Evolutionary conservation across 2,888 invertebrate species (phyloP).

Genomic region (Trimorus sp.): DNA sequence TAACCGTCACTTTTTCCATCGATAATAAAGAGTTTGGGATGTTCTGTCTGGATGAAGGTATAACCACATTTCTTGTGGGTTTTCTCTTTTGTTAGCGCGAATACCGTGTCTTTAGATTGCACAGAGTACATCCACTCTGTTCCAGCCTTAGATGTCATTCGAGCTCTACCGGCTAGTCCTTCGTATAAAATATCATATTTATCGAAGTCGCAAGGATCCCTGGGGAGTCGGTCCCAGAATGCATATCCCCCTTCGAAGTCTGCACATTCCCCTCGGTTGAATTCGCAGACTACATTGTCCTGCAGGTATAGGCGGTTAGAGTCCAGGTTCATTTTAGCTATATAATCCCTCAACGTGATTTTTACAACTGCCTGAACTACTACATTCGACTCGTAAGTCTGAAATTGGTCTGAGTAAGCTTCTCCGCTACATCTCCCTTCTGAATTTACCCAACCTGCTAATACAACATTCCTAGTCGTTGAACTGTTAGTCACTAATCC

Average conservation of each 20-base stretch:
- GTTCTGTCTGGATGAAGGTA: conserved; percentile 1
- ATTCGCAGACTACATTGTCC: conserved; percentile 26
- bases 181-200: no score
- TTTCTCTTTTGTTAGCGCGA: conserved; percentile 2
- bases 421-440: conserved; percentile 59
- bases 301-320: conserved; percentile 35
- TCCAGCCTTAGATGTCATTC: no score
- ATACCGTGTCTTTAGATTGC: background rate
- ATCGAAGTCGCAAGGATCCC: background rate
- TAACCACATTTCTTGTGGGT: background rate
- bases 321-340: conserved; percentile 31
- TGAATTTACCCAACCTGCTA: conserved; percentile 21
- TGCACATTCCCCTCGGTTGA: conserved; percentile 29
- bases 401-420: conserved; percentile 62
- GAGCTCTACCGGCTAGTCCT: no score
- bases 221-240: conserved; percentile 35
- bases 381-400: conserved; percentile 59
- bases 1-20: background rate
- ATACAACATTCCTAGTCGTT: conserved; percentile 17
- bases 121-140: background rate
- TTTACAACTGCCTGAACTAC: conserved; percentile 48
- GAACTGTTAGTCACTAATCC: conserved; percentile 20
- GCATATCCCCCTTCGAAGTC: conserved; percentile 54
- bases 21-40: background rate
- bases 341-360: conserved; percentile 22